Conservation (phyloP, 2,888 invertebrate species). For the Parthenolecanium corni region DNA sequence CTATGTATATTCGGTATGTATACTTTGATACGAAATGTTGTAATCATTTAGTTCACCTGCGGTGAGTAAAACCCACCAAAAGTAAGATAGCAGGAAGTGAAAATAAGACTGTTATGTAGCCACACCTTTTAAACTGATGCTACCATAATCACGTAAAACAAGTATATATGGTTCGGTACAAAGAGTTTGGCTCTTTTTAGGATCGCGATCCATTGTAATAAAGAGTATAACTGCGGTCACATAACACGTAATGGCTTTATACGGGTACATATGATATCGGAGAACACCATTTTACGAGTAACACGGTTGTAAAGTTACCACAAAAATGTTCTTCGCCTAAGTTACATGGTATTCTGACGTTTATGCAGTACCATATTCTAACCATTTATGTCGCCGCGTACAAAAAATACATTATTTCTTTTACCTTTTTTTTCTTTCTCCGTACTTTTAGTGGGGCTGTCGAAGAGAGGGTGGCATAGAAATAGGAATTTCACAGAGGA, state of each 20-base stretch:
- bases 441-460: background rate
- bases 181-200: slow-evolving; percentile 6
- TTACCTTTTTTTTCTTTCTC: background rate
- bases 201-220: slow-evolving; percentile 24
- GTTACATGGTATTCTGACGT: slow-evolving; percentile 25
- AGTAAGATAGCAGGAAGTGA: too few species aligned
- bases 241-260: slow-evolving; percentile 28
- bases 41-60: too few species aligned
- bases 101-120: too few species aligned
- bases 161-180: slow-evolving; percentile 3
- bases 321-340: slow-evolving; percentile 24
- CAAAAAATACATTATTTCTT: background rate
- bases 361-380: slow-evolving; percentile 14
- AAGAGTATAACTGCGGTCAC: slow-evolving; percentile 27
- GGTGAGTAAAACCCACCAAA: too few species aligned
- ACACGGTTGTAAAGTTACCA: slow-evolving; percentile 25
- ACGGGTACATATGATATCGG: slow-evolving; percentile 26
- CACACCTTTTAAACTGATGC: too few species aligned
- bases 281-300: slow-evolving; percentile 26
- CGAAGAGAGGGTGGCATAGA: background rate
- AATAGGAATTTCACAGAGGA: background rate
- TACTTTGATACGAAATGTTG: too few species aligned
- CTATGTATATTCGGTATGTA: too few species aligned
- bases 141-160: slow-evolving; percentile 25
- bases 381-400: slow-evolving; percentile 6